Evolutionary conservation across 1,140 invertebrate genomes (phyloP).

Genomic region (Anadara kagoshimensis): DNA sequence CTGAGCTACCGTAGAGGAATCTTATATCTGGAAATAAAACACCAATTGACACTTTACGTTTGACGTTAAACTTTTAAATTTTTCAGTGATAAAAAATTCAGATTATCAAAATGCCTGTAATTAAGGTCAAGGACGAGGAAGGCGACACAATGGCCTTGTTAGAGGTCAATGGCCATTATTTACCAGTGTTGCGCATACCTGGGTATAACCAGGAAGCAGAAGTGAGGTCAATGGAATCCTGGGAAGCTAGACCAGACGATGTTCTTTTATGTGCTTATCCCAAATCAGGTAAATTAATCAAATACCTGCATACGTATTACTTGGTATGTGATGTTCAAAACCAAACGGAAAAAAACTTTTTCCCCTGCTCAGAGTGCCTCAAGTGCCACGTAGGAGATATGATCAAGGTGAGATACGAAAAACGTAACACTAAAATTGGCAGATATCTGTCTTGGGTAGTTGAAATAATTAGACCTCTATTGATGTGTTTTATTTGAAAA

Average conservation of each 20-base stretch:
- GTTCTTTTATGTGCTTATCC: conserved; percentile 30
- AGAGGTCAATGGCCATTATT: conserved; percentile 14
- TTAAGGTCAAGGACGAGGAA: conserved; percentile 10
- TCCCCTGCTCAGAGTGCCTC: neutral
- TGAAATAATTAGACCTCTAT: too few relatives aligned
- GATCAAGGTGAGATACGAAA: too few relatives aligned
- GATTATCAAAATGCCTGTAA: conserved; percentile 23
- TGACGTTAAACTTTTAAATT: too few relatives aligned
- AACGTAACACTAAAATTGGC: too few relatives aligned
- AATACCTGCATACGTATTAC: too few relatives aligned
- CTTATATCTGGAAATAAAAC: too few relatives aligned
- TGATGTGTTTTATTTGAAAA: too few relatives aligned
- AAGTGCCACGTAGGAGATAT: neutral
- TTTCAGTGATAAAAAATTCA: too few relatives aligned
- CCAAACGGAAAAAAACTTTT: neutral
- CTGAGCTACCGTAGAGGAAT: too few relatives aligned
- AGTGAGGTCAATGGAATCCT: neutral
- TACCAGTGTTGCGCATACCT: conserved; percentile 12
- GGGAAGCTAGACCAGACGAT: conserved; percentile 17
- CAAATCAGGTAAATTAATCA: conserved; percentile 17
- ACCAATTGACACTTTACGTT: too few relatives aligned
- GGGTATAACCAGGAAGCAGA: conserved; percentile 18
- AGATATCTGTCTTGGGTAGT: too few relatives aligned
- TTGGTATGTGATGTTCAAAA: neutral
- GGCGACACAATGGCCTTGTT: conserved; percentile 20